phyloP scores from a whole-genome alignment of 2,113 vertebrate species.

The Elaphurus davidianus region DNA sequence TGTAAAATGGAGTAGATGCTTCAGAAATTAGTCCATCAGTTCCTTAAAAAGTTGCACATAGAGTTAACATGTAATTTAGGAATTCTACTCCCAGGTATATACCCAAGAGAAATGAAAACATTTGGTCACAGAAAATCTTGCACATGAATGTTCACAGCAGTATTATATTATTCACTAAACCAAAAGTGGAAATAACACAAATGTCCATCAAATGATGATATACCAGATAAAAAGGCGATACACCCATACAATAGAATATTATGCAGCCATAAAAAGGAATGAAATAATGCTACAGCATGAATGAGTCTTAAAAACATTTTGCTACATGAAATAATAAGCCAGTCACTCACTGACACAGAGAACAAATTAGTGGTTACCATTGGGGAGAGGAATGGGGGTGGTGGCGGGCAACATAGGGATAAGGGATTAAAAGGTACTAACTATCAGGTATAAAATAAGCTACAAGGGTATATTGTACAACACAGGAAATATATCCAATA shows the following conservation, averaged over 20 bases:
- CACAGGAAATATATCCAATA: neutral
- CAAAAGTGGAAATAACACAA: neutral
- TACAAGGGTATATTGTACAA: neutral
- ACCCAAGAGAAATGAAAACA: neutral
- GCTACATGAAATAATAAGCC: neutral
- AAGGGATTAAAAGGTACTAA: neutral
- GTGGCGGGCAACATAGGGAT: neutral
- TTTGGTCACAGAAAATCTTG: neutral
- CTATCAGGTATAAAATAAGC: neutral
- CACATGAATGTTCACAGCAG: neutral
- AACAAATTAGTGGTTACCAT: neutral
- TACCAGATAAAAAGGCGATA: neutral
- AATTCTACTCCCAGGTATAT: neutral
- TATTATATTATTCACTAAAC: neutral
- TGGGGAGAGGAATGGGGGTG: neutral
- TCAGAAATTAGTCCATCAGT: neutral
- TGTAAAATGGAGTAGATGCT: neutral
- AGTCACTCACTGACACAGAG: neutral
- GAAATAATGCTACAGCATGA: neutral
- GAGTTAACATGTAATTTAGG: neutral
- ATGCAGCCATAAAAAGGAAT: neutral
- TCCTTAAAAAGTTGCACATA: neutral
- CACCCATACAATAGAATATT: neutral
- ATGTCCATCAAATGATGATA: neutral
- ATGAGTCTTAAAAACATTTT: neutral